Evolutionary conservation across 2,113 vertebrate genomes (phyloP).

Genomic region (Centropus bengalensis): DNA sequence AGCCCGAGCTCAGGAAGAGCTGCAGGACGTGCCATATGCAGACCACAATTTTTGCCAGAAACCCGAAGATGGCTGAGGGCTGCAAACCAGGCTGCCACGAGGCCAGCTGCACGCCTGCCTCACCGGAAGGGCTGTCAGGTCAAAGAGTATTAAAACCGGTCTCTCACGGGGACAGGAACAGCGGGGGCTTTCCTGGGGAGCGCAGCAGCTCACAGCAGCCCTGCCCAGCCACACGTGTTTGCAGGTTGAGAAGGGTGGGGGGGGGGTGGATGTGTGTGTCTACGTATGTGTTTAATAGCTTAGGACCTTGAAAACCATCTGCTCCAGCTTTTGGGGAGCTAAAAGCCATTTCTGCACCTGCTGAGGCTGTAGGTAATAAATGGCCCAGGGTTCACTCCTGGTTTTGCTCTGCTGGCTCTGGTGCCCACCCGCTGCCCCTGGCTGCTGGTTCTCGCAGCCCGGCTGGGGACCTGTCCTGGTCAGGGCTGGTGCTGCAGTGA

Average conservation of each 20-base stretch:
- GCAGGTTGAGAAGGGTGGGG: neutral
- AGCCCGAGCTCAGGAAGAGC: neutral
- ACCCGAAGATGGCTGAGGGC: neutral
- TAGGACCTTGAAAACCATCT: neutral
- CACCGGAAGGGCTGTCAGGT: rapidly evolving
- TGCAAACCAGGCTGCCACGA: rapidly evolving
- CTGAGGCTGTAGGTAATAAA: conserved; percentile 72
- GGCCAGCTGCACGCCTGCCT: neutral
- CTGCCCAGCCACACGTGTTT: neutral
- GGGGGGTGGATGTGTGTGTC: neutral
- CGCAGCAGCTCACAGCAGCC: rapidly evolving
- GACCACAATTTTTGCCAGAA: neutral
- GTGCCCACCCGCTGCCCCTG: conserved; percentile 49
- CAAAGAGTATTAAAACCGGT: neutral
- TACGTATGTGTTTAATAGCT: neutral
- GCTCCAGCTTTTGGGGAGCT: neutral
- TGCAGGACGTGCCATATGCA: rapidly evolving
- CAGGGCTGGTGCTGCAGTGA: neutral
- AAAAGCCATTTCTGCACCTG: conserved; percentile 43
- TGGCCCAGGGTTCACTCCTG: conserved; percentile 65
- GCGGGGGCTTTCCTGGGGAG: neutral
- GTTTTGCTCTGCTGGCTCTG: conserved; percentile 74
- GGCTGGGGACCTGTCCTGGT: neutral
- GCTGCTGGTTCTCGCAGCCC: neutral
- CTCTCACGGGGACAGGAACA: neutral